These are phyloP conservation scores for Gerris lacustris DNA, from an alignment of 2,888 invertebrate species.

Conservation along the genomic window DNA sequence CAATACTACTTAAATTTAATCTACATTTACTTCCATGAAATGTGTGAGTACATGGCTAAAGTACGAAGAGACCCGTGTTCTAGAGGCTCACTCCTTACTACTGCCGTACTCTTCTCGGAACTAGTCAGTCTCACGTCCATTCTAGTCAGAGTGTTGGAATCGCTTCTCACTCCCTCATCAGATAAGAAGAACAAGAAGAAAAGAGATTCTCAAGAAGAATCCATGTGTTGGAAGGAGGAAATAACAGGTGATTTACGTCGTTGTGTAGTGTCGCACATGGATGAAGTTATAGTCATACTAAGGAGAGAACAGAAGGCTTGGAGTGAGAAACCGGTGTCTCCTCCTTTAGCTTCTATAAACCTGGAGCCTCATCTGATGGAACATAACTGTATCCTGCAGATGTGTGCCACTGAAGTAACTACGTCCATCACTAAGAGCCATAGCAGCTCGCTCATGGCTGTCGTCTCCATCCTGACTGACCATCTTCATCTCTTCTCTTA, in stretches of 20 bases:
- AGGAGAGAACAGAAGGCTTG: neutral
- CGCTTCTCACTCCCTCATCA: slow-evolving; percentile 41
- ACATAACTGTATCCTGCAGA: neutral
- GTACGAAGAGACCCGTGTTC: slow-evolving; percentile 12
- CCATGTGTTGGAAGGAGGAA: neutral
- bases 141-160: slow-evolving; percentile 46
- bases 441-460: neutral
- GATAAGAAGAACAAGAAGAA: slow-evolving; percentile 49
- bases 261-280: neutral
- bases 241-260: neutral
- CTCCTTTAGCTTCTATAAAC: neutral
- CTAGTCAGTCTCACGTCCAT: slow-evolving; percentile 31
- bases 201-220: slow-evolving; percentile 19
- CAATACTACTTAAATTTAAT: slow-evolving; percentile 19
- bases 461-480: neutral
- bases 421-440: neutral
- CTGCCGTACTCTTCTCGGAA: slow-evolving; percentile 24
- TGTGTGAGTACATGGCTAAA: neutral
- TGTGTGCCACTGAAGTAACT: neutral
- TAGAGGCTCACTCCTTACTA: slow-evolving; percentile 1
- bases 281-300: neutral
- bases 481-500: neutral
- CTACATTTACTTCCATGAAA: slow-evolving; percentile 22
- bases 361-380: neutral
- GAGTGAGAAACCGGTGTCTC: slow-evolving; percentile 1